phyloP scores from a whole-genome alignment of 2,888 invertebrate genomes.

The Cheilosia vulpina region DNA sequence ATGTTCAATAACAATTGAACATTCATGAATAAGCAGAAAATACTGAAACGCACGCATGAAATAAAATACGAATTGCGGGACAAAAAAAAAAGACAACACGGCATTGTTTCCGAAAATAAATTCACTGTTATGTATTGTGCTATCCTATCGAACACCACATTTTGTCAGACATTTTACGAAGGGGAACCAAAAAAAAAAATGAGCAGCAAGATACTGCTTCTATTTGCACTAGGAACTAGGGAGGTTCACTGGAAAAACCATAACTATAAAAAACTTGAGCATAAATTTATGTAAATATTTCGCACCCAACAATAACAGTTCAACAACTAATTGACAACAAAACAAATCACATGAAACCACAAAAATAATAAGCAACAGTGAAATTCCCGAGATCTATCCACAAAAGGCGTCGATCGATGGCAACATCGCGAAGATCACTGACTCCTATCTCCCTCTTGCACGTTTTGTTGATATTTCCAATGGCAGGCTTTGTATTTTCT shows the following conservation, averaged over 20 bases:
- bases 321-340: conserved; percentile 16
- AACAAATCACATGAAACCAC: conserved; percentile 20
- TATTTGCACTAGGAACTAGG: neutral
- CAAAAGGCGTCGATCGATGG: conserved; percentile 74
- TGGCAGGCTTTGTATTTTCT: neutral
- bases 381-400: conserved; percentile 27
- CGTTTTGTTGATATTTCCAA: conserved; percentile 60
- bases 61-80: neutral
- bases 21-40: conserved; percentile 47
- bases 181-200: neutral
- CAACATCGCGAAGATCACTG: conserved; percentile 79
- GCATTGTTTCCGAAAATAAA: conserved; percentile 67
- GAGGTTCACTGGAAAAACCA: neutral
- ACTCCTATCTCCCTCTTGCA: conserved; percentile 50
- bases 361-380: neutral
- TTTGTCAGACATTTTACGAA: conserved; percentile 48
- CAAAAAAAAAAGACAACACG: conserved; percentile 11
- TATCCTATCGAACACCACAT: neutral
- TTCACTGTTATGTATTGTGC: conserved; percentile 2
- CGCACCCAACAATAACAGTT: conserved; percentile 2
- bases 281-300: conserved; percentile 10
- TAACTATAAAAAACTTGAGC: neutral
- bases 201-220: neutral
- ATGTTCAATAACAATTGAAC: conserved; percentile 37
- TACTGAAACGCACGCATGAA: conserved; percentile 22